Base-by-base conservation (phyloP, 2,888 invertebrate genomes). In the Synanthedon formicaeformis region DNA sequence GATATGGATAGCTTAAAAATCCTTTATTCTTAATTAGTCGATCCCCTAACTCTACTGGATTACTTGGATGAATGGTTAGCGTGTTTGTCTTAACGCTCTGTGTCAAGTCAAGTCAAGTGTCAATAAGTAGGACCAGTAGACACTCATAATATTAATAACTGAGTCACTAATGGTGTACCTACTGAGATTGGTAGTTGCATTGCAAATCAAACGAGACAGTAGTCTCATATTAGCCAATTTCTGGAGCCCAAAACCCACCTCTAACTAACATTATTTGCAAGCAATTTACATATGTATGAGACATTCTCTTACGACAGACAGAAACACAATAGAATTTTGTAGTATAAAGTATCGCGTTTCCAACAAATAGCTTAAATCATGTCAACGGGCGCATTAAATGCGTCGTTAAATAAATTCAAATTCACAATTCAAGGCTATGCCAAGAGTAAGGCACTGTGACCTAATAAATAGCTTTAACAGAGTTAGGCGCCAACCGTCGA, bases 401-500 rank as follows among this genome's bases (percentile, higher is more conserved):
- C 57, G 53, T 55, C 54, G 54, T 52, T 52, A 55, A 51, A 54
- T 56, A 52, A 56, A 58, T 57, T 58, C 51, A 56, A 60, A 60
- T 56, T 52, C 52, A 54, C 57, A 55, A 56, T 55, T 57, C 53
- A 52, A 57, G 57, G 50, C 53, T 54, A 41, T 45, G 45, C 45
- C 45, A 45, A 45, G 45, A 45, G 45, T 45, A 45, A 45, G 45
- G 45, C 49, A 23, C 49, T 50, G 45, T 53, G 52, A 45, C 52
- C 54, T 41, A 54, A 57, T 56, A 55, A 59, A 54, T 51, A 54
- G 51, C 51, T 50, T 49, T 51, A 53, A 56, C 54, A 59, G 55
- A 53, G 59, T 64, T 59, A 60, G 74, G 74, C 73, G 73, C 71
- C 73, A 67, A 57, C 50, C 56, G 65, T 64, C 71, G 63, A 73